These are phyloP conservation scores for Crematogaster levior DNA, from an alignment of 2,888 invertebrate genomes.

Conservation along the genomic window DNA sequence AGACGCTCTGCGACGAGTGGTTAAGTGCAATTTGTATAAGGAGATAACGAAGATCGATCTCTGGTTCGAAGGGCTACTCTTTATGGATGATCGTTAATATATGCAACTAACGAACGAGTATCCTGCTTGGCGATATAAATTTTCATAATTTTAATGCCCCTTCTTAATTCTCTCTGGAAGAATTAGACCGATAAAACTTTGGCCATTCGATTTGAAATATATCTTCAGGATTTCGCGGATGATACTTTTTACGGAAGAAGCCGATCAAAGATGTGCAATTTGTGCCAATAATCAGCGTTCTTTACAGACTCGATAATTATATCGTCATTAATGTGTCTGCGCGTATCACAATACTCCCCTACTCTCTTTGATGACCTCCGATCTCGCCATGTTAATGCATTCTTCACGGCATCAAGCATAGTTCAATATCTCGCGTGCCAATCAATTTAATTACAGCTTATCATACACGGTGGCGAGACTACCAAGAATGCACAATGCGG, in stretches of 20 bases:
- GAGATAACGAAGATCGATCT: slow-evolving; percentile 18
- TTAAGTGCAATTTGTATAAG: slow-evolving; percentile 24
- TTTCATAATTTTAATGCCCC: slow-evolving; percentile 4
- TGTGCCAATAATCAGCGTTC: not conserved
- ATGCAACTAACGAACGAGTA: not conserved
- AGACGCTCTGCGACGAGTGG: not conserved
- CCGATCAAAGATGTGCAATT: not conserved
- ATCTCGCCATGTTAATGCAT: slow-evolving; percentile 62
- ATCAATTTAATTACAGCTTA: slow-evolving; percentile 81
- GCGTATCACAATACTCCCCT: not conserved
- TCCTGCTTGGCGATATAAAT: slow-evolving; percentile 6
- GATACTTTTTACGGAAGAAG: not conserved
- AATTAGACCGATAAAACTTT: slow-evolving; percentile 3
- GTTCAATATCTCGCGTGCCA: slow-evolving; percentile 70
- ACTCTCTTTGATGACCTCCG: slow-evolving; percentile 52
- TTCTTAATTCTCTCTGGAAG: slow-evolving; percentile 9
- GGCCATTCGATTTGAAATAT: not conserved
- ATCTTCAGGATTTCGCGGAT: not conserved
- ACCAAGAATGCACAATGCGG: slow-evolving; percentile 71
- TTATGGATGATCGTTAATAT: slow-evolving; percentile 31
- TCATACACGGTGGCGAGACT: slow-evolving; percentile 75
- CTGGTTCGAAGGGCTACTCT: not conserved
- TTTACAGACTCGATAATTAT: slow-evolving; percentile 17
- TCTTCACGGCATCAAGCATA: slow-evolving; percentile 46
- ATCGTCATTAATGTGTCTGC: slow-evolving; percentile 23